Conservation (phyloP, 2,113 vertebrate species). For the Pachycephala philippinensis region DNA sequence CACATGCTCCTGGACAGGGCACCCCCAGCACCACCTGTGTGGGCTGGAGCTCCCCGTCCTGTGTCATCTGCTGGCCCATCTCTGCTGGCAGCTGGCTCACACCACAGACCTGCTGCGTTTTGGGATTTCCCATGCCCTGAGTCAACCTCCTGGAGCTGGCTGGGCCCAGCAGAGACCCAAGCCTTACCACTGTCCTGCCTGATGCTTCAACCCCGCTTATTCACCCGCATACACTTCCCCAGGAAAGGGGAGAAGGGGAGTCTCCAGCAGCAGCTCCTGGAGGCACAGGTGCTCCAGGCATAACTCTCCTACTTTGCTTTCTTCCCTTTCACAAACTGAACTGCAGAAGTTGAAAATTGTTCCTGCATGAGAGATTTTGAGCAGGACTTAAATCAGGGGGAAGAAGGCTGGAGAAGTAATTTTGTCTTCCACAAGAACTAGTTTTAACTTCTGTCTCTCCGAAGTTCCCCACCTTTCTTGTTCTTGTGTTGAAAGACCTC, state of each 20-base stretch:
- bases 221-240: fast-evolving
- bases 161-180: not conserved
- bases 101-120: not conserved
- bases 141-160: not conserved
- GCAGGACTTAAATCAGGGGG: not conserved
- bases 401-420: not conserved
- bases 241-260: not conserved
- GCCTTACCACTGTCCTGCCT: not conserved
- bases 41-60: fast-evolving
- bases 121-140: not conserved
- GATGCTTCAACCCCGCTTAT: not conserved
- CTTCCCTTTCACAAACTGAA: not conserved
- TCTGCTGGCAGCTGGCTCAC: not conserved
- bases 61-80: not conserved
- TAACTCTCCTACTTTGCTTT: not conserved
- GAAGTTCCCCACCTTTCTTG: not conserved
- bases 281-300: not conserved
- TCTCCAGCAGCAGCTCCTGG: not conserved
- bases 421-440: not conserved
- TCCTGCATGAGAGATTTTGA: not conserved
- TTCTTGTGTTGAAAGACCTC: not conserved
- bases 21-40: not conserved
- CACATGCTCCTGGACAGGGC: not conserved
- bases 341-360: not conserved
- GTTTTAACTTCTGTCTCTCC: not conserved